Base-by-base conservation (phyloP, 2,888 invertebrate species). In the Drosophila koepferae region DNA sequence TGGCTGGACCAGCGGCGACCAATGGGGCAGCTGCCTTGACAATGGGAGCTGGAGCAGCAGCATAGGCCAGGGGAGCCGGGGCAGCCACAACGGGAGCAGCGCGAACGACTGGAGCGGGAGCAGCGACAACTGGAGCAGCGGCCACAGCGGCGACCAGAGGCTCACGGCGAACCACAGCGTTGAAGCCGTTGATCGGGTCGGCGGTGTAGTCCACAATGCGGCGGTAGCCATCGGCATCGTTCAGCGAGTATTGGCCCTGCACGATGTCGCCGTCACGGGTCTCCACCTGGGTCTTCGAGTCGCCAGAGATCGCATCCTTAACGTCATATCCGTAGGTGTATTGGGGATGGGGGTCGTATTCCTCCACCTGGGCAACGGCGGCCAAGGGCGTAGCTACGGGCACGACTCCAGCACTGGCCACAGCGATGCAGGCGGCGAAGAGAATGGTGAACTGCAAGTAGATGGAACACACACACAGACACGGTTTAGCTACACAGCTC, bases 171-270 rank as follows among this genome's bases (percentile, higher is more conserved):
- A 93, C 93, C 23, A 93, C 92, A 59, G 93, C 93, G 63, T 93
- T 93, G 80, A 93, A 93, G 43, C 93, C 93, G 62, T 93, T 92
- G 63, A 93, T 82, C 56, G 93, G 87, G 74, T 93, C 93, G 62
- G 93, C 91, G 28, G 92, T 92, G 70, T 93, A 93, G 78, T 93
- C 93, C 53, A 93, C 93, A 81, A 92, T 92, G 46, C 93, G 91
- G 68, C 92, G 89, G 65, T 90, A 91, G 12, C 93, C 93, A 86
- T 93, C 93, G 68, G 93, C 91, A 66, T 93, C 93, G 66, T 92
- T 89, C 77, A 93, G 81, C 4, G 93, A 93, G 83, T 93, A 93
- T 78, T 93, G 93, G 34, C 93, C 93, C 75, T 91, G 92, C 16
- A 93, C 93, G 28, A 92, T 76, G 69, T 93, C 93, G 55, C 93